Evolutionary conservation across 1,140 invertebrate genomes (phyloP), one percentile per base, ranked within the genome.

Genomic region (Pemphigus obesinymphae): DNA sequence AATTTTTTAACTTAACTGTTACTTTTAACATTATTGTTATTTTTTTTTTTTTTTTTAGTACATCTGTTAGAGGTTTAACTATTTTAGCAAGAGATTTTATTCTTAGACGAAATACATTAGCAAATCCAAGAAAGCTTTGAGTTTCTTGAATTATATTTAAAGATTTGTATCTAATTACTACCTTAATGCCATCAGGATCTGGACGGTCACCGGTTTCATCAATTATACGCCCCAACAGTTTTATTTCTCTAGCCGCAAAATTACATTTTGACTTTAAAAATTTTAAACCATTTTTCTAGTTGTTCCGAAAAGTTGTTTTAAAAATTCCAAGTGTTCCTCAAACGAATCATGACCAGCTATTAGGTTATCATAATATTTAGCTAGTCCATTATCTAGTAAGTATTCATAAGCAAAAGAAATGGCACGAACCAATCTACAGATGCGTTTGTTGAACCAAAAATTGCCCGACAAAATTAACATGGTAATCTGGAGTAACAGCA

Each of bases 361-460:
- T 26, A 45, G 23, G 26, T 72, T 43, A 34, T 72, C 40, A 72
- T 72, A 72, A 72, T 72, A 72, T 29, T 72, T 72, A 6, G 26
- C 23, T 31, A 48, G 20, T 10, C 68, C 68, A 45, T 26, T 26
- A 8, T 26, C 17, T 34, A 26, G 37, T 17, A 72, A 48, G 29
- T 72, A 23, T 48, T 43, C 68, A 72, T 72, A 72, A 26, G 68
- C 68, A 17, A 26, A 23, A 1, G 68, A 72, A 26, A 72, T 29
- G 26, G 68, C 23, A 26, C 43, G n/a, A 48, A 43, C 23, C 23
- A 72, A 23, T 45, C 45, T 48, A 72, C 43, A 45, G 68, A 23
- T 48, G 40, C 43, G 29, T 72, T 48, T 8, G 68, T 3, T 26
- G 48, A 23, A 17, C 43, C 68, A 48, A 72, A 72, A 26, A 72